These are phyloP conservation scores for Nanger granti DNA, from an alignment of 2,113 vertebrate genomes.

Conservation along the genomic window DNA sequence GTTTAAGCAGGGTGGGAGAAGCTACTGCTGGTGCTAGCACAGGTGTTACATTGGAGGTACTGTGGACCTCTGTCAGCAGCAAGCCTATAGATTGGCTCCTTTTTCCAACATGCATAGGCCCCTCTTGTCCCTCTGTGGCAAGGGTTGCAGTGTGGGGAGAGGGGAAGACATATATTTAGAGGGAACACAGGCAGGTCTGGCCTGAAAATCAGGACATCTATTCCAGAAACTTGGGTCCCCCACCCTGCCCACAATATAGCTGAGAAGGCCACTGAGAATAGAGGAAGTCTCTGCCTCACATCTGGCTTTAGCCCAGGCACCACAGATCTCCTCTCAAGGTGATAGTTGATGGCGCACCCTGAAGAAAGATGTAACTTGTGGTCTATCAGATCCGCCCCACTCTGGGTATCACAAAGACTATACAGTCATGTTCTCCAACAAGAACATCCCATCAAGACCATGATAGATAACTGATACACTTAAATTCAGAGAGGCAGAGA, in stretches of 20 bases:
- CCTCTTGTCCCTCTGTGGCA: not conserved
- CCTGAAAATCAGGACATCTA: not conserved
- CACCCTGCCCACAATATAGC: not conserved
- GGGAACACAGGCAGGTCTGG: not conserved
- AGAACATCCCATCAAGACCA: not conserved
- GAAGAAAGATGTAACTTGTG: not conserved
- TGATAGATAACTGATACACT: not conserved
- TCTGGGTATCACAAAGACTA: not conserved
- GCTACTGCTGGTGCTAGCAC: not conserved
- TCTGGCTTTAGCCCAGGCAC: not conserved
- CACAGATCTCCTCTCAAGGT: not conserved
- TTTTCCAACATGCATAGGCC: not conserved
- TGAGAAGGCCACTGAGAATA: not conserved
- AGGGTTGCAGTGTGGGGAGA: not conserved
- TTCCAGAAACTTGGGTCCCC: not conserved
- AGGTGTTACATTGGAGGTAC: not conserved
- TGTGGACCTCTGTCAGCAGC: not conserved
- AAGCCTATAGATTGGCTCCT: not conserved
- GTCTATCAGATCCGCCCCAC: not conserved
- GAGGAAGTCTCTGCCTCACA: not conserved
- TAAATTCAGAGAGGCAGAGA: not conserved
- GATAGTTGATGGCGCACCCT: not conserved
- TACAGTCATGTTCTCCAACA: rapidly evolving
- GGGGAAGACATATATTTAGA: not conserved
- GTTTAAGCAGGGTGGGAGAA: not conserved